phyloP scores from a whole-genome alignment of 2,113 vertebrate genomes.

The Pelvicachromis taeniatus region DNA sequence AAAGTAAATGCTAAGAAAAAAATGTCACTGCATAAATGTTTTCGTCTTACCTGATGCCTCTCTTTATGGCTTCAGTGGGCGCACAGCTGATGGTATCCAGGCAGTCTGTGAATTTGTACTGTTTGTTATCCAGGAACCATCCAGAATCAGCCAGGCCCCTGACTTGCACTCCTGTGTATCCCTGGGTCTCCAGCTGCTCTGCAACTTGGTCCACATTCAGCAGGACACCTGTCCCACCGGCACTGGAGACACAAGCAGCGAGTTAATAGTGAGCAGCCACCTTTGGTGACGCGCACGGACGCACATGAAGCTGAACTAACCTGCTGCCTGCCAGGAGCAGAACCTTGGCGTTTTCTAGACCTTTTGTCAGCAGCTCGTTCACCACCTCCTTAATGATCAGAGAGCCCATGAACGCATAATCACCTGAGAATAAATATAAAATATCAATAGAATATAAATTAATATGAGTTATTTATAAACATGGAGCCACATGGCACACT shows the following conservation, averaged over 20 bases:
- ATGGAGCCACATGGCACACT: not conserved
- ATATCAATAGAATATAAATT: not conserved
- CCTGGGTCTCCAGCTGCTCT: conserved; percentile 83
- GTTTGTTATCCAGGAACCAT: conserved; percentile 95
- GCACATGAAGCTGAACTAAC: conserved; percentile 57
- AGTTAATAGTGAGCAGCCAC: not conserved
- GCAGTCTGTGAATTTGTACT: conserved; percentile 86
- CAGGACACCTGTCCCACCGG: conserved; percentile 89
- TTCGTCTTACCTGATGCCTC: conserved; percentile 82
- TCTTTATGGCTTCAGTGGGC: conserved; percentile 88
- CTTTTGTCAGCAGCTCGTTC: conserved; percentile 85
- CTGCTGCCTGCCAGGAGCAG: conserved; percentile 93
- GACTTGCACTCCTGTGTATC: conserved; percentile 82
- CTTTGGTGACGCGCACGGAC: not conserved
- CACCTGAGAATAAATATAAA: conserved; percentile 64
- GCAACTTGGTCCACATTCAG: conserved; percentile 91
- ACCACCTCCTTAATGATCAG: conserved; percentile 93
- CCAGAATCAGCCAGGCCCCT: conserved; percentile 89
- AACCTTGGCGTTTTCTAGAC: conserved; percentile 85
- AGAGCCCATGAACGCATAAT: conserved; percentile 95
- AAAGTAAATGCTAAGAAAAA: too few species aligned
- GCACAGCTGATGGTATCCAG: conserved; percentile 85
- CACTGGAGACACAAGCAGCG: conserved; percentile 63
- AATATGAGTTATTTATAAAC: not conserved
- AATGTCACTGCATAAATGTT: not conserved